These are phyloP conservation scores for Chaetodon trifascialis DNA, from an alignment of 2,113 vertebrate genomes.

Conservation along the genomic window DNA sequence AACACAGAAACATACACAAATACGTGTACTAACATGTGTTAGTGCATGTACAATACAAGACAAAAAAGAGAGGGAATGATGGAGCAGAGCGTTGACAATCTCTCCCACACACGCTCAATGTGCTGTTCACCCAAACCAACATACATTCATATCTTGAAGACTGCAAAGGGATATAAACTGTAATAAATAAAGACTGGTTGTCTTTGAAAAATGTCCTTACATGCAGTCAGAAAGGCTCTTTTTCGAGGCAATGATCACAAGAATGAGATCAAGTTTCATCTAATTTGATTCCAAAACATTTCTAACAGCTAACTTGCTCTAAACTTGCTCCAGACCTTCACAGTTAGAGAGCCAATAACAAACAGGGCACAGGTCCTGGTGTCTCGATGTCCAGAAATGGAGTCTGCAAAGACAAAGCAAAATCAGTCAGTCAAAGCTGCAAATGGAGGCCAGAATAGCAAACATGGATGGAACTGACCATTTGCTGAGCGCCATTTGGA, in stretches of 20 bases:
- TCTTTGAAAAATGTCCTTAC: neutral
- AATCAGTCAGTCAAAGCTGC: neutral
- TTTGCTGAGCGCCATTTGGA: neutral
- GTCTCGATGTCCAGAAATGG: neutral
- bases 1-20: slow-evolving; percentile 20
- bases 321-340: too few species aligned
- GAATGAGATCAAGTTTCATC: neutral
- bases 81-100: neutral
- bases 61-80: slow-evolving; percentile 1
- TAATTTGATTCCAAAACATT: neutral
- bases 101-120: neutral
- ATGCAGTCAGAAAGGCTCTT: neutral
- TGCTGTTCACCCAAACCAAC: neutral
- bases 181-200: neutral
- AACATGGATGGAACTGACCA: neutral
- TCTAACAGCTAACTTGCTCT: neutral
- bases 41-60: neutral
- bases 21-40: slow-evolving; percentile 2
- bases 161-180: neutral
- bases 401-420: neutral
- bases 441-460: neutral
- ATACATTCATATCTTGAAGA: neutral
- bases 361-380: too few species aligned
- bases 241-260: neutral
- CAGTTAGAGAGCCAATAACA: neutral